phyloP scores from a whole-genome alignment of 1,140 invertebrate genomes.

The Scaptomyza hsui region DNA sequence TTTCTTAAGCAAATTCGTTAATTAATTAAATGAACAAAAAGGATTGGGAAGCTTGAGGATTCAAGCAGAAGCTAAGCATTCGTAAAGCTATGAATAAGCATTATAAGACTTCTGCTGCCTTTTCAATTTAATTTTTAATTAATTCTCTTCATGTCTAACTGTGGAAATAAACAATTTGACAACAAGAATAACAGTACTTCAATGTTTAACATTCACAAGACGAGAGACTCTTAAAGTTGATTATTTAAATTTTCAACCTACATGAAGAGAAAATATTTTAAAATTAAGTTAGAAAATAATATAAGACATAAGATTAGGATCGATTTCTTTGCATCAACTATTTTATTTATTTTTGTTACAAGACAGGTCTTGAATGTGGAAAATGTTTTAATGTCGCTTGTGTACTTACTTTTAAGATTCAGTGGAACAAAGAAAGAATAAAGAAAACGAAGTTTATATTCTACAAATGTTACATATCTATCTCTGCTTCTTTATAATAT shows the following conservation, averaged over 20 bases:
- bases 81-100: not conserved
- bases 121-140: not conserved
- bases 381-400: no score
- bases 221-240: not conserved
- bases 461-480: no score
- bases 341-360: no score
- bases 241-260: not conserved
- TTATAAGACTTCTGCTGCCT: not conserved
- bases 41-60: not conserved
- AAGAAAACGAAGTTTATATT: no score
- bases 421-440: no score
- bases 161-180: not conserved
- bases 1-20: not conserved
- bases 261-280: not conserved
- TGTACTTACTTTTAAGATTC: no score
- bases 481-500: no score
- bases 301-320: no score
- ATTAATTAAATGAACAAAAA: not conserved
- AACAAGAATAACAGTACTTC: not conserved
- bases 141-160: not conserved
- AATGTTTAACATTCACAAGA: not conserved
- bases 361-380: no score
- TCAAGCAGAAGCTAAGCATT: no score
- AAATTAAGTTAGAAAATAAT: no score
- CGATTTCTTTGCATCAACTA: no score